These are phyloP conservation scores for Melipona quadrifasciata DNA, from an alignment of 1,140 invertebrate genomes.

Conservation along the genomic window DNA sequence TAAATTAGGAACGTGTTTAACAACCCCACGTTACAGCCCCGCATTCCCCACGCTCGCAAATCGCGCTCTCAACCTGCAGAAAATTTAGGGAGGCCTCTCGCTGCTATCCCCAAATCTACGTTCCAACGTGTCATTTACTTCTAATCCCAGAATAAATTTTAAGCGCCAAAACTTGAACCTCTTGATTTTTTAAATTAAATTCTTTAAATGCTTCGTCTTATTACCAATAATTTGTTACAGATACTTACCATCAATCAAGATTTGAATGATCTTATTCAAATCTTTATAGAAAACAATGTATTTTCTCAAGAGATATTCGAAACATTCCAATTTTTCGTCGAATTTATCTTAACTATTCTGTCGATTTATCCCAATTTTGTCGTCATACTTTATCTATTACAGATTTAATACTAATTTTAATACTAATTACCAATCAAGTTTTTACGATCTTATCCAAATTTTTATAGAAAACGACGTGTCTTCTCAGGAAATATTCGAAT, in stretches of 20 bases:
- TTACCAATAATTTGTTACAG: too few species aligned
- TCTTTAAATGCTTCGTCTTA: neutral
- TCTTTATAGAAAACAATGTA: neutral
- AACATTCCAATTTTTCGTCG: too few species aligned
- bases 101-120: neutral
- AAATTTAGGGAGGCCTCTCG: neutral
- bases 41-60: neutral
- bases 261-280: too few species aligned
- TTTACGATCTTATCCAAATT: neutral
- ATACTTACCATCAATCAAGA: too few species aligned
- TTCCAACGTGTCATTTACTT: too few species aligned
- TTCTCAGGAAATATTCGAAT: too few species aligned
- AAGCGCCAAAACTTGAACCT: neutral
- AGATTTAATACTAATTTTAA: too few species aligned
- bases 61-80: neutral
- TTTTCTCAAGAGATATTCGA: too few species aligned
- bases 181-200: neutral
- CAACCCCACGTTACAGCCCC: constrained; percentile 11
- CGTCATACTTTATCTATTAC: too few species aligned
- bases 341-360: too few species aligned
- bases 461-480: neutral
- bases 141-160: neutral
- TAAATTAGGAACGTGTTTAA: constrained; percentile 8
- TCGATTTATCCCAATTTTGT: too few species aligned
- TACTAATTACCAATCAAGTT: too few species aligned